A percentile compares a stretch with the other conserved stretches of the same genome.
Evolutionary conservation across 2,888 invertebrate genomes (phyloP).

Genomic region (Osedax fenrisi): DNA sequence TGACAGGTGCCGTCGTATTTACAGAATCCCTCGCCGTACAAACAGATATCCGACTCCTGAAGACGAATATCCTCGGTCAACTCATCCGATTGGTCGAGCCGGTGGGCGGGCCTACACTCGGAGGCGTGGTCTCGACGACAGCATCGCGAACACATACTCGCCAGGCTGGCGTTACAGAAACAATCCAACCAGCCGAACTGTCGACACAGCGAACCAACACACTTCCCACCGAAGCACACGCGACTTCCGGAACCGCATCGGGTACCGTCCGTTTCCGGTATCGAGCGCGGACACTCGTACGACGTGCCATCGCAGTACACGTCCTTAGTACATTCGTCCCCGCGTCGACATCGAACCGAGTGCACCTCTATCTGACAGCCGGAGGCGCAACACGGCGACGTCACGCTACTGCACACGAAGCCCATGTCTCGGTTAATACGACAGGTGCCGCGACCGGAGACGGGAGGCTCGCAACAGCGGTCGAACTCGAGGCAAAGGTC

Average conservation of each 20-base stretch:
- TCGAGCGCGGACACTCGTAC: background rate
- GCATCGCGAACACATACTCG: background rate
- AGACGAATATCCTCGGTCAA: background rate
- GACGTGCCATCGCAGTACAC: background rate
- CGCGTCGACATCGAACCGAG: background rate
- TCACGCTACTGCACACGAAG: conserved; percentile 6
- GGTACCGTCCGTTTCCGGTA: background rate
- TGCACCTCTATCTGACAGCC: background rate
- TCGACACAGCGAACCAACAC: background rate
- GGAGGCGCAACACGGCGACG: background rate
- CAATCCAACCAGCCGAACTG: background rate
- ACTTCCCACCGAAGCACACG: background rate
- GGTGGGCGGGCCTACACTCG: background rate
- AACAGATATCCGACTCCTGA: background rate
- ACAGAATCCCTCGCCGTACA: background rate
- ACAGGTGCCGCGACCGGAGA: background rate
- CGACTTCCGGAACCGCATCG: background rate
- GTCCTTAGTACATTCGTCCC: background rate
- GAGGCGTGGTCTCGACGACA: background rate
- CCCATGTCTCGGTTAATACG: background rate
- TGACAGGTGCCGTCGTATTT: background rate
- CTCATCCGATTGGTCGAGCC: background rate
- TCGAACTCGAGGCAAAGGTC: background rate
- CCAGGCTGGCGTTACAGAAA: background rate
- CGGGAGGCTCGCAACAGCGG: background rate